Conservation (phyloP, 2,888 invertebrate genomes). For the Macrostomum cliftonense region DNA sequence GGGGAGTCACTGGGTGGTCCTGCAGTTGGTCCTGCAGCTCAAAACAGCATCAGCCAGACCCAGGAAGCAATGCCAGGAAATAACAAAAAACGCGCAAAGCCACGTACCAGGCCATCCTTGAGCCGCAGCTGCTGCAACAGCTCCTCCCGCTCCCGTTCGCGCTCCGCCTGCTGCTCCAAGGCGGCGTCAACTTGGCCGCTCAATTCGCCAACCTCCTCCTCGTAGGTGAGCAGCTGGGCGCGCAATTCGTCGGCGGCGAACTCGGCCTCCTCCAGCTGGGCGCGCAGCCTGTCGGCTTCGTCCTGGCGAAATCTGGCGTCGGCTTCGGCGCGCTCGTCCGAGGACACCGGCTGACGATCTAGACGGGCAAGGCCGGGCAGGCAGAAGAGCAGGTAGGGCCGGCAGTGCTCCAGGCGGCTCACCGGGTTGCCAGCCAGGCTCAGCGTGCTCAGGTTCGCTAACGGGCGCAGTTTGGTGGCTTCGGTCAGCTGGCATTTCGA, state of each 20-base stretch:
- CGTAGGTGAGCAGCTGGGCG: neutral
- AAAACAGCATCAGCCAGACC: too few species aligned
- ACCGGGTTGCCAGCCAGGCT: slow-evolving; percentile 28
- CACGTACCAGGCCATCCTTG: slow-evolving; percentile 26
- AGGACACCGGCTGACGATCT: slow-evolving; percentile 23
- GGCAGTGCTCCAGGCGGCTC: slow-evolving; percentile 24
- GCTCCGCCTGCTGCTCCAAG: slow-evolving; percentile 17
- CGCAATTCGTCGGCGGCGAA: neutral
- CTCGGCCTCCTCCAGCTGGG: neutral
- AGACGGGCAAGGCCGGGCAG: slow-evolving; percentile 25
- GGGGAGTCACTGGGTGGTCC: too few species aligned
- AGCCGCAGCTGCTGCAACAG: slow-evolving; percentile 24
- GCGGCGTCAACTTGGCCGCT: slow-evolving; percentile 23
- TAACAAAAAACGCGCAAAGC: too few species aligned
- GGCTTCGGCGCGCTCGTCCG: slow-evolving; percentile 22
- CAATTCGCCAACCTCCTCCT: slow-evolving; percentile 24
- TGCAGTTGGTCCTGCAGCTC: too few species aligned
- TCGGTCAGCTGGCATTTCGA: slow-evolving; percentile 32
- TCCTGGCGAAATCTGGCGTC: slow-evolving; percentile 30
- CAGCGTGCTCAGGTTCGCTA: slow-evolving; percentile 26
- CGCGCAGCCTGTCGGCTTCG: slow-evolving; percentile 9
- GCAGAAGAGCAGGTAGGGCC: slow-evolving; percentile 28
- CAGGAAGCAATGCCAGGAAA: too few species aligned
- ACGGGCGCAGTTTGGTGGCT: slow-evolving; percentile 26
- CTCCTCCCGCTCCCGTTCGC: slow-evolving; percentile 24